Evolutionary conservation across 2,113 vertebrate species (phyloP), one percentile per base, ranked within the genome.

Genomic region (Platysteira castanea): DNA sequence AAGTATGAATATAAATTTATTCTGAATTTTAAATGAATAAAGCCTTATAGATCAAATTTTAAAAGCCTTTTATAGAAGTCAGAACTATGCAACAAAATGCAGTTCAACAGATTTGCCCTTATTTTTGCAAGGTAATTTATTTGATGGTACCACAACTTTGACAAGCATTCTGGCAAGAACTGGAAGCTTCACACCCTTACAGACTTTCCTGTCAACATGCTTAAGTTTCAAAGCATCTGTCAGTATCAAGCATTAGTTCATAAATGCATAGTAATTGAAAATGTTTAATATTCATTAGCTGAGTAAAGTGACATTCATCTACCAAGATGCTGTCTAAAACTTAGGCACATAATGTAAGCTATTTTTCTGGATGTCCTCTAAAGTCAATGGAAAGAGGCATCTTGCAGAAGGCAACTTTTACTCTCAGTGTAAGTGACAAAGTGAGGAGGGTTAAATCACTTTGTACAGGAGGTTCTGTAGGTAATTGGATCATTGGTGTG

Each of bases 211-310:
- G 60, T 84, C 64, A 89, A 30, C 42, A 65, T 54, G 53, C 33
- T 87, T 74, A 89, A 28, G 39, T 91, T 93, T 94, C 64, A 96
- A 59, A 87, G 18, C 54, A 84, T 84, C 47, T 89, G 63, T 87
- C 68, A 84, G 68, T 76, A 92, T 70, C 87, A 84, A 69, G 13
- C 46, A 65, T 71, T 81, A 70, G 42, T 91, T 95, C 78, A 93
- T 84, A 91, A 87, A 91, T 81, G 61, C 50, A 81, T 84, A 80
- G 49, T 89, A 92, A 91, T 74, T 84, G 64, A 89, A 28, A 77
- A 77, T 57, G 42, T 88, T 94, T 90, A 94, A 92, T 96, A 89
- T 92, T 91, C 77, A 95, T 94, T 93, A 94, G 64, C 52, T 12
- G 42, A 64, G 30, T 64, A 83, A 94, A 93, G 54, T 91, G 84